Conservation (phyloP, 35 echinoderm and acorn worm genomes). For the Heliocidaris erythrogramma region DNA sequence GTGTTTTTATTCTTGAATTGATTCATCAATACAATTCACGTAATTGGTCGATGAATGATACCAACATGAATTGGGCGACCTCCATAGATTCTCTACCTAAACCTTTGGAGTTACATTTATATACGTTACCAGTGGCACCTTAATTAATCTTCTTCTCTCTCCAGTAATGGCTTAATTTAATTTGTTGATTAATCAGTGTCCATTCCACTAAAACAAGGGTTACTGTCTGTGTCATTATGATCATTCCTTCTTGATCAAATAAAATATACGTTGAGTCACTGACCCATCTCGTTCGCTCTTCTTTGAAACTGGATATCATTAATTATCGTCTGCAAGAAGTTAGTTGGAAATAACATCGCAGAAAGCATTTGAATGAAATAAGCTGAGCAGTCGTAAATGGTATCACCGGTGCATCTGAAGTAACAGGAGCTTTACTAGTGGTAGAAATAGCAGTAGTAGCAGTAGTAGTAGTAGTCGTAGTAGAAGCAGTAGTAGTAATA, state of each 20-base stretch:
- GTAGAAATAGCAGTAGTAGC: background rate
- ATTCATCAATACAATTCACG: background rate
- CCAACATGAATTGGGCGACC: background rate
- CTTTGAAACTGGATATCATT: background rate
- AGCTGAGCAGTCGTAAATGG: too few relatives aligned
- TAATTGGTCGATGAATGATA: background rate
- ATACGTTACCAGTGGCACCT: background rate
- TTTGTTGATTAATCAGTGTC: background rate
- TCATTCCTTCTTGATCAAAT: background rate
- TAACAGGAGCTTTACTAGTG: background rate
- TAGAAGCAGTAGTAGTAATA: background rate
- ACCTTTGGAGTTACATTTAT: background rate
- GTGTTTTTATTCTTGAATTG: too few relatives aligned
- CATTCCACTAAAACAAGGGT: background rate
- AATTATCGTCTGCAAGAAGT: background rate
- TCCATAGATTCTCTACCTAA: background rate
- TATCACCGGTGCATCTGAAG: too few relatives aligned
- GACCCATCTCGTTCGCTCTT: background rate
- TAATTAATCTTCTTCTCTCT: background rate
- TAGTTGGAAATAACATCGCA: too few relatives aligned
- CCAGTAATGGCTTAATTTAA: background rate
- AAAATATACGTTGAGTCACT: background rate
- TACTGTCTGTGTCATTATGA: background rate
- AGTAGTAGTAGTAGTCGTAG: conserved; percentile 15
- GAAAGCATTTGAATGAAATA: too few relatives aligned